Evolutionary conservation across 1,140 invertebrate genomes (phyloP).

Genomic region (Leguminivora glycinivorella): DNA sequence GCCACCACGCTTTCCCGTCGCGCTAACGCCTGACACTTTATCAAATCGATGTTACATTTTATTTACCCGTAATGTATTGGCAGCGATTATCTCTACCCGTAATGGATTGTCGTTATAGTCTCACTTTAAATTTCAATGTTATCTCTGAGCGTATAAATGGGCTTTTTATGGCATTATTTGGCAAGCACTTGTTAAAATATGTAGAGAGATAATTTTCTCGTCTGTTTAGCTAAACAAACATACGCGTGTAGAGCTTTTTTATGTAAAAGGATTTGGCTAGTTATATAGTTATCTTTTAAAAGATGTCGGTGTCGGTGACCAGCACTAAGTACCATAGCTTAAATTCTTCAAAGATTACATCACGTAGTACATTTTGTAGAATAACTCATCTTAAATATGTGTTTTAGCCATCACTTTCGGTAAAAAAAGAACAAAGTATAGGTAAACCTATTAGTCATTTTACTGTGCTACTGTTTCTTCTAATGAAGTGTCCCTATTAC

Average conservation of each 20-base stretch:
- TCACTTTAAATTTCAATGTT: conserved; percentile 21
- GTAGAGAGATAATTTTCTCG: conserved; percentile 7
- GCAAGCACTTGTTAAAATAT: neutral
- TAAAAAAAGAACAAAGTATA: too few species aligned
- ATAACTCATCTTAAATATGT: neutral
- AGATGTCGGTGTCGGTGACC: neutral
- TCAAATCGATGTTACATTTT: conserved; percentile 9
- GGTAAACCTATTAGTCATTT: neutral
- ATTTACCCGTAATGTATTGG: conserved; percentile 11
- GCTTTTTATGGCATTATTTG: conserved; percentile 21
- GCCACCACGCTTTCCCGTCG: conserved; percentile 24
- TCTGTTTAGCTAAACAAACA: neutral
- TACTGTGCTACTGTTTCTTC: neutral
- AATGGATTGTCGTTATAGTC: conserved; percentile 20
- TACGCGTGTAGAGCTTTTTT: neutral
- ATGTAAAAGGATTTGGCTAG: neutral
- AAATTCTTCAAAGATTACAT: neutral
- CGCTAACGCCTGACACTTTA: neutral
- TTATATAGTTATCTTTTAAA: neutral
- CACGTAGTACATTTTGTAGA: neutral
- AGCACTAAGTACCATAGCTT: neutral
- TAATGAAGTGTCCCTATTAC: neutral
- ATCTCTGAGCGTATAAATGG: neutral
- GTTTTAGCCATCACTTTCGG: too few species aligned
- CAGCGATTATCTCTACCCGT: neutral